These are phyloP conservation scores for Trogon surrucura DNA, from an alignment of 2,113 vertebrate species.

Conservation along the genomic window DNA sequence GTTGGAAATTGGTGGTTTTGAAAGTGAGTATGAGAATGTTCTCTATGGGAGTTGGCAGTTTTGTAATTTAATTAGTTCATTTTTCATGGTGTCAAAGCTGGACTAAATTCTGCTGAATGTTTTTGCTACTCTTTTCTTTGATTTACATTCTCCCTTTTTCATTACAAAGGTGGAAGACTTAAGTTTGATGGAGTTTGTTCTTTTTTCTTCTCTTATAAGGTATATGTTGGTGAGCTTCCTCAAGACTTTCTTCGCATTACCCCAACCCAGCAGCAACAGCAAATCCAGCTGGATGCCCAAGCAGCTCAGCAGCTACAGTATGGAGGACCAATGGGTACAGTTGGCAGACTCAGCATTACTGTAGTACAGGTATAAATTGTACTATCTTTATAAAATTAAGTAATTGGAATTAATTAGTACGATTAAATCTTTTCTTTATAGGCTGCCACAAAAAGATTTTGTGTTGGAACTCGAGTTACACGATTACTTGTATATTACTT, in stretches of 20 bases:
- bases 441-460: background rate
- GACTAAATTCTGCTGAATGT: background rate
- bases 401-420: background rate
- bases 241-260: conserved; percentile 95
- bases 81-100: background rate
- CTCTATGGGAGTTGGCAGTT: background rate
- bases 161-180: background rate
- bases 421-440: background rate
- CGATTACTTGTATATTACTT: background rate
- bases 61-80: background rate
- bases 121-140: background rate
- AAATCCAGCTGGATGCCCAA: conserved; percentile 93
- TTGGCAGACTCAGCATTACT: conserved; percentile 94
- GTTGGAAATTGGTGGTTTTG: background rate
- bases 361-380: conserved; percentile 90
- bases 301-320: conserved; percentile 93
- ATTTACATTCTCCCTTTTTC: background rate
- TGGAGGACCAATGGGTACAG: conserved; percentile 83
- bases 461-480: background rate
- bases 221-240: conserved; percentile 93
- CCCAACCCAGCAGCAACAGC: conserved; percentile 93
- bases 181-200: background rate
- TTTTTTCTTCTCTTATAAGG: conserved; percentile 70
- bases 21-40: background rate
- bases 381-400: background rate